Evolutionary conservation across 2,113 vertebrate genomes (phyloP).

Genomic region (Brachionichthys hirsutus): DNA sequence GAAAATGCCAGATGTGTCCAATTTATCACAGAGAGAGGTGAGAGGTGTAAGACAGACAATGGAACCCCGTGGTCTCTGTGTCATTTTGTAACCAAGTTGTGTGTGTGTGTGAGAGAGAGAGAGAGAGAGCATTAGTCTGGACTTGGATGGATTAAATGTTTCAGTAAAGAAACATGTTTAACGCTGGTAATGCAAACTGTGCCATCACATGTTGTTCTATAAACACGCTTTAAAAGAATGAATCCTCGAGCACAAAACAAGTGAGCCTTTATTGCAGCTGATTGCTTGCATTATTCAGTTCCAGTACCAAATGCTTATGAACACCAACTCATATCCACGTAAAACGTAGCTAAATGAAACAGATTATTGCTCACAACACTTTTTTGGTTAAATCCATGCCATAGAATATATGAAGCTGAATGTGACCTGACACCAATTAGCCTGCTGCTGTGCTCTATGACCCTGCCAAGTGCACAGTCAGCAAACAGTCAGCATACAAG

Average conservation of each 20-base stretch:
- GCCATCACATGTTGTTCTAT: background rate
- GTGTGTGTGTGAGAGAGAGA: slow-evolving; percentile 5
- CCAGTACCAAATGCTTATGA: no score
- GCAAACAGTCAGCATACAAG: slow-evolving; percentile 26
- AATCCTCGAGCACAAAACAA: slow-evolving; percentile 3
- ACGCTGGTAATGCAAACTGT: no score
- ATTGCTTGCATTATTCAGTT: no score
- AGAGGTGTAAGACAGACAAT: slow-evolving; percentile 43
- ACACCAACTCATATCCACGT: no score
- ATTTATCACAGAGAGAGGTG: slow-evolving; percentile 64
- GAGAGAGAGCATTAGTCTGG: no score
- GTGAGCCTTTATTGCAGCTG: background rate
- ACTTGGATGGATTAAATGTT: no score
- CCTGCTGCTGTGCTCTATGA: background rate
- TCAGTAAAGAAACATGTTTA: no score
- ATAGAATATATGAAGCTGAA: slow-evolving; percentile 1
- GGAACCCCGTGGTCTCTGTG: slow-evolving; percentile 15
- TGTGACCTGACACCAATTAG: slow-evolving; percentile 30
- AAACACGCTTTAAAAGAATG: slow-evolving; percentile 1
- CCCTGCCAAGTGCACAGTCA: slow-evolving; percentile 13
- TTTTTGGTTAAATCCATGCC: slow-evolving; percentile 9
- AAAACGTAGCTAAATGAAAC: no score
- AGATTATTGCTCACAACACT: slow-evolving; percentile 7
- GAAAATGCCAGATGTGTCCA: slow-evolving; percentile 63
- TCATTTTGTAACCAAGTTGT: slow-evolving; percentile 1